Evolutionary conservation across 2,797 vertebrate species (phyloP).

Genomic region (Taenioides sp.): DNA sequence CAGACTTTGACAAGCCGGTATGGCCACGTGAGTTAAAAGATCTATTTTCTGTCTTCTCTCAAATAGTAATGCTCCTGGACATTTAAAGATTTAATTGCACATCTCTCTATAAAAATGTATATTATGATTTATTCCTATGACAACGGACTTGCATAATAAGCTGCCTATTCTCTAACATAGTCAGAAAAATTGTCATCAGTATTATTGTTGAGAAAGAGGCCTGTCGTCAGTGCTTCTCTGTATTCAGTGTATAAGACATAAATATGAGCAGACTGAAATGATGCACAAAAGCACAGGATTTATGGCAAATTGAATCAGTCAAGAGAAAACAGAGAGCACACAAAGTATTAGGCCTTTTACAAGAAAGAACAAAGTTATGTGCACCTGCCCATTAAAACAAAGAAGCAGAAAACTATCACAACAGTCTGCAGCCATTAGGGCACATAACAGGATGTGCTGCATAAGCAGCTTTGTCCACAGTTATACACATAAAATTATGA

Average conservation of each 20-base stretch:
- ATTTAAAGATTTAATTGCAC: too few species aligned
- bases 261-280: conserved; percentile 37
- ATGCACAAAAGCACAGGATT: conserved; percentile 47
- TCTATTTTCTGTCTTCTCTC: too few species aligned
- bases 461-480: background rate
- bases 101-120: conserved; percentile 19
- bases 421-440: background rate
- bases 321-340: conserved; percentile 30
- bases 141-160: conserved; percentile 47
- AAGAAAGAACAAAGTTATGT: conserved; percentile 28
- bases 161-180: conserved; percentile 22
- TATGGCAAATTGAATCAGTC: conserved; percentile 53
- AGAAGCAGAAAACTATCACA: conserved; percentile 17
- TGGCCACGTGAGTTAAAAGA: too few species aligned
- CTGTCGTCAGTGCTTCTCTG: background rate
- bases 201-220: conserved; percentile 42
- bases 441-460: conserved; percentile 7
- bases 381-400: conserved; percentile 27
- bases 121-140: conserved; percentile 51
- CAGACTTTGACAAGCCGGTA: too few species aligned
- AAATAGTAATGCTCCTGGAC: too few species aligned
- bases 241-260: conserved; percentile 28
- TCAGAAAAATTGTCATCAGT: conserved; percentile 41
- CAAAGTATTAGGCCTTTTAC: conserved; percentile 38
- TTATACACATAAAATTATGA: background rate